These are phyloP conservation scores for Anarsia innoxiella DNA, from an alignment of 2,888 invertebrate genomes.

Conservation along the genomic window DNA sequence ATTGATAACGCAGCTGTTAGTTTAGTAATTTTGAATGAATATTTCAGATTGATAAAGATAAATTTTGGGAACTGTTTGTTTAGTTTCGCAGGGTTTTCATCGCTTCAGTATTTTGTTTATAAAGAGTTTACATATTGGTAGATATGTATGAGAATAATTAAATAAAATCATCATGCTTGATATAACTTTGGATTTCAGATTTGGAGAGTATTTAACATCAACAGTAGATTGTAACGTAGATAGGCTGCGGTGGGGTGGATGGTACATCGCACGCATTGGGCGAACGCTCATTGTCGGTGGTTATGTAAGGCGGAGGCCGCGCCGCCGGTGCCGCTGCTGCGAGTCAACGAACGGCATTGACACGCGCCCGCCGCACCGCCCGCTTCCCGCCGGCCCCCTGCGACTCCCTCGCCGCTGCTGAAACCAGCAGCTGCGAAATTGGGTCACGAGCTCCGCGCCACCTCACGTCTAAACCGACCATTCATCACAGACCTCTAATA, in stretches of 20 bases:
- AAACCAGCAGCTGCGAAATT: slow-evolving; percentile 74
- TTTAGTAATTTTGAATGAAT: too few species aligned
- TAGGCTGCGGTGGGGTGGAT: slow-evolving; percentile 19
- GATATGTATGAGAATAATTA: too few species aligned
- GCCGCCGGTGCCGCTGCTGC: slow-evolving; percentile 61
- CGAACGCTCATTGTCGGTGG: slow-evolving; percentile 66
- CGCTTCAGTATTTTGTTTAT: too few species aligned
- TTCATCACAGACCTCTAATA: slow-evolving; percentile 40
- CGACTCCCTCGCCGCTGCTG: slow-evolving; percentile 58
- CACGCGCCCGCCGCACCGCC: slow-evolving; percentile 50
- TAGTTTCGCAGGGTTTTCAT: too few species aligned
- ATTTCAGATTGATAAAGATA: too few species aligned
- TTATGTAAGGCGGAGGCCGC: slow-evolving; percentile 74
- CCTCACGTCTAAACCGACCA: slow-evolving; percentile 56
- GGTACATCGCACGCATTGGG: slow-evolving; percentile 61
- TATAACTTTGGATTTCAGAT: too few species aligned
- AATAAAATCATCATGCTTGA: too few species aligned
- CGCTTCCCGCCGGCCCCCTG: slow-evolving; percentile 35
- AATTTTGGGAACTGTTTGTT: too few species aligned
- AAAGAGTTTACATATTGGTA: too few species aligned
- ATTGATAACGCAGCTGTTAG: too few species aligned
- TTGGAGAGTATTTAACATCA: too few species aligned
- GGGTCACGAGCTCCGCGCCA: slow-evolving; percentile 68
- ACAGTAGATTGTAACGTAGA: too few species aligned
- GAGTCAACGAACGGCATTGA: slow-evolving; percentile 76